Percentiles rank a stretch among this genome's conserved stretches.
Evolutionary conservation across 1,140 invertebrate species (phyloP).

Genomic region (Macrostomum lignano): DNA sequence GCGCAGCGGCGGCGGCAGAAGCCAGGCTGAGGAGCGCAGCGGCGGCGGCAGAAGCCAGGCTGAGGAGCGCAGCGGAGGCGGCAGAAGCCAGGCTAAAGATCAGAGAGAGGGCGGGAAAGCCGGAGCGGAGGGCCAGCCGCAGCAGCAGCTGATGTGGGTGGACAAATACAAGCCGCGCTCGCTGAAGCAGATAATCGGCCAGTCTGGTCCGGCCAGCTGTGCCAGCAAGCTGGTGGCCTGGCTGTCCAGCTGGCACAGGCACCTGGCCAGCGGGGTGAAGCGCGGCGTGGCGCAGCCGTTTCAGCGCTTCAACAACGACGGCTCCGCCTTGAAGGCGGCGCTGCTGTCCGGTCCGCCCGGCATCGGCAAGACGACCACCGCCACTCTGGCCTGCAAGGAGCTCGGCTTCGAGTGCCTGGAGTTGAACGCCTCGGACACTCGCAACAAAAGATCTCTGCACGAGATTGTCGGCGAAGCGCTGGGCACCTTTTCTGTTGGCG

Average conservation of each 20-base stretch:
- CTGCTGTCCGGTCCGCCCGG: slow-evolving; percentile 68
- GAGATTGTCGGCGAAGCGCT: slow-evolving; percentile 48
- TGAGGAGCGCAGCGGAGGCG: no score
- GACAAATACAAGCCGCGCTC: slow-evolving; percentile 76
- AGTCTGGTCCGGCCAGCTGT: slow-evolving; percentile 61
- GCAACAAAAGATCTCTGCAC: slow-evolving; percentile 60
- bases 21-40: no score
- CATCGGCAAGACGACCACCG: slow-evolving; percentile 30
- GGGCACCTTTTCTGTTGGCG: slow-evolving; percentile 19
- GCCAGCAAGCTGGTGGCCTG: slow-evolving; percentile 60
- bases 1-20: no score
- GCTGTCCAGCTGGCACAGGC: slow-evolving; percentile 63
- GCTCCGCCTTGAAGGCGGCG: slow-evolving; percentile 61
- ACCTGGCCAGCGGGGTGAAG: slow-evolving; percentile 23
- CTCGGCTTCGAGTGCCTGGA: slow-evolving; percentile 64
- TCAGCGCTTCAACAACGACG: slow-evolving; percentile 36
- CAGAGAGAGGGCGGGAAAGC: no score
- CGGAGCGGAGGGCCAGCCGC: no score
- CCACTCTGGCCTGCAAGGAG: slow-evolving; percentile 34
- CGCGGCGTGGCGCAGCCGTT: slow-evolving; percentile 2
- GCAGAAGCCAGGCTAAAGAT: no score
- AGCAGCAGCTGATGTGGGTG: slow-evolving; percentile 51
- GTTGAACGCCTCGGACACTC: slow-evolving; percentile 83
- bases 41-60: no score
- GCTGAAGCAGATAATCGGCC: slow-evolving; percentile 63